Evolutionary conservation across 1,140 invertebrate species (phyloP), one percentile per base, ranked within the genome.

Genomic region (Drosophila pseudoobscura): DNA sequence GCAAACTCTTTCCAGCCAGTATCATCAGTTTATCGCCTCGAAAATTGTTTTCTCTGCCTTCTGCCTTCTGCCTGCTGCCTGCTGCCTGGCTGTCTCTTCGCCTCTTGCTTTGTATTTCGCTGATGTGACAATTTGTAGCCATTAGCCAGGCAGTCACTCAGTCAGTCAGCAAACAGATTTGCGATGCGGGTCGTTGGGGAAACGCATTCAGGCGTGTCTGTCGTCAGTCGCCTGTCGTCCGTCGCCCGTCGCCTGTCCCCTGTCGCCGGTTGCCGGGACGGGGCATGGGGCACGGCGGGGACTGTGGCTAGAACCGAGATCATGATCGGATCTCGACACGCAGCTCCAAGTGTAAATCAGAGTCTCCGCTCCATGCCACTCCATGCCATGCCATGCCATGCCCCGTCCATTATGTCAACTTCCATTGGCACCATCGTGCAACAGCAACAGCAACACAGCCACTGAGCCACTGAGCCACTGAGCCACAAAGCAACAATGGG

Each of bases 121-220:
- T 74, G 71, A 74, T 63, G 71, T 73, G 69, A 73, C 69, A 74
- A 74, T 63, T 73, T 73, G 69, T 73, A 53, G 69, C 59, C 69
- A 73, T 73, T 64, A 63, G 52, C 70, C 31, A 55, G 59, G 65
- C 49, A 65, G 63, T 62, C 64, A 64, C 20, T 64, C 56, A 50
- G 43, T 53, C 58, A 53, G 53, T 39, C 44, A 45, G 22, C 15
- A 39, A 39, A 39, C 35, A 51, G 57, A 66, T 66, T 62, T 51
- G 63, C 45, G 29, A 43, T 13, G 35, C 35, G 35, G 35, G 35
- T 39, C 31, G 56, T 61, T 61, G 57, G 31, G 35, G 35, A 39
- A 22, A 50, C 26, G 15, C 26, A 60, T 63, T 63, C 52, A 58
- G 47, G 60, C 72, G 43, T 65, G 70, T 49, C 56, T 46, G n/a